Percentiles rank a stretch among this genome's conserved stretches.
Conservation (phyloP, 1,140 invertebrate species). For the Acyrthosiphon pisum region DNA sequence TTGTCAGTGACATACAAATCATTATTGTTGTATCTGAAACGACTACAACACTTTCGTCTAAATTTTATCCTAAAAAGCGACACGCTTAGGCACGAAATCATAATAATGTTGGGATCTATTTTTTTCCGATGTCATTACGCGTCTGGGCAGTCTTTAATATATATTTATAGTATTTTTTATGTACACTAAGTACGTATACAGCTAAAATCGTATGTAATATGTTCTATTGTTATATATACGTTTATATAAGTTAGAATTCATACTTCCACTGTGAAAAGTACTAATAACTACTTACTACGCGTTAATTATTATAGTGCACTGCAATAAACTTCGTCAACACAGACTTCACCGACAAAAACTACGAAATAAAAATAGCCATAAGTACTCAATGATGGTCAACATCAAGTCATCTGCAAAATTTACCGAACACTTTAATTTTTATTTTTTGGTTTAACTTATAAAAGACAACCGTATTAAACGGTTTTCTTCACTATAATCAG, state of each 20-base stretch:
- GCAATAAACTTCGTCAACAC: neutral
- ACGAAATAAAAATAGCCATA: too few relatives aligned
- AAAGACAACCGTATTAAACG: neutral
- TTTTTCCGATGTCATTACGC: neutral
- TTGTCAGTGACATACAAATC: neutral
- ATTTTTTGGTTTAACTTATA: neutral
- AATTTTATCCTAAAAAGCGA: neutral
- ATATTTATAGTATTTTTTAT: too few relatives aligned
- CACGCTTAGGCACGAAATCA: neutral
- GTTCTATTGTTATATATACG: too few relatives aligned
- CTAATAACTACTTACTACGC: neutral
- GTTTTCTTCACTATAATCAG: neutral
- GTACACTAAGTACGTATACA: too few relatives aligned
- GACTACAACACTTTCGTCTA: neutral
- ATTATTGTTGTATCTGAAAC: neutral
- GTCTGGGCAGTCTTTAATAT: neutral
- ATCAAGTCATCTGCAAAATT: neutral
- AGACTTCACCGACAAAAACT: neutral
- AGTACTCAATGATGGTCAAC: neutral
- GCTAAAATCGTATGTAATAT: too few relatives aligned
- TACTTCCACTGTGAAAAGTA: too few relatives aligned
- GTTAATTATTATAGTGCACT: neutral
- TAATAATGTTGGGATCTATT: neutral
- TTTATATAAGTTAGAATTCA: too few relatives aligned
- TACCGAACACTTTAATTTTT: neutral